Base-by-base conservation (phyloP, 2,888 invertebrate species). In the Zhuqinia jingwanae region DNA sequence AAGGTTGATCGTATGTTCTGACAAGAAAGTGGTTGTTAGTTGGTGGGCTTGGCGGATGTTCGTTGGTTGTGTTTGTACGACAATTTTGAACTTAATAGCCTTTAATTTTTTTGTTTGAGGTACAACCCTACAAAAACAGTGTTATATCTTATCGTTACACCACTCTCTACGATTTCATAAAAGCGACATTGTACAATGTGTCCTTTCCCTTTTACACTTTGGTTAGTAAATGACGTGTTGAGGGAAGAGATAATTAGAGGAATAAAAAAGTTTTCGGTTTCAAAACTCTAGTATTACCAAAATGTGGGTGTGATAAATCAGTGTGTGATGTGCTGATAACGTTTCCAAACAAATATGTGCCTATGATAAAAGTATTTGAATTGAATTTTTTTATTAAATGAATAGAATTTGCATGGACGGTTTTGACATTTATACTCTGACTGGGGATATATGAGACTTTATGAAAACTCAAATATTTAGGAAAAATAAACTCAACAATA, bases 61-160 rank as follows among this genome's bases (percentile, higher is more conserved):
- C 30, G 22, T 22, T 78, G 45, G 36, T 42, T 76, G 58, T 76
- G 22, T 70, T 70, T 60, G n/a, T 58, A 27, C n/a, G 53, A 47
- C 47, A 70, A 75, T 47, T 50, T 53, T 15, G 27, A 50, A 70
- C 50, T 76, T 81, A 56, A 80, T 81, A 65, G 63, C 81, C 80
- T 77, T 77, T 86, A 86, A 87, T 78, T 87, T 82, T 53, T 27
- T 8, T 83, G 87, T 87, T 87, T 87, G 63, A 15, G 70, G 87
- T 78, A 47, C 82, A 77, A 15, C 80, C 81, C 81, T 45, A 56
- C 22, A 70, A 75, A 75, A 75, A 75, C 75, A 75, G 58, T 30
- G 11, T 2, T 50, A 10, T 73, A 42, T 70, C 42, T 47, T n/a
- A n/a, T 36, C 2, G 10, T 58, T 20, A 58, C 6, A 50, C 50